Base-by-base conservation (phyloP, 2,888 invertebrate genomes). In the Harmothoe impar region DNA sequence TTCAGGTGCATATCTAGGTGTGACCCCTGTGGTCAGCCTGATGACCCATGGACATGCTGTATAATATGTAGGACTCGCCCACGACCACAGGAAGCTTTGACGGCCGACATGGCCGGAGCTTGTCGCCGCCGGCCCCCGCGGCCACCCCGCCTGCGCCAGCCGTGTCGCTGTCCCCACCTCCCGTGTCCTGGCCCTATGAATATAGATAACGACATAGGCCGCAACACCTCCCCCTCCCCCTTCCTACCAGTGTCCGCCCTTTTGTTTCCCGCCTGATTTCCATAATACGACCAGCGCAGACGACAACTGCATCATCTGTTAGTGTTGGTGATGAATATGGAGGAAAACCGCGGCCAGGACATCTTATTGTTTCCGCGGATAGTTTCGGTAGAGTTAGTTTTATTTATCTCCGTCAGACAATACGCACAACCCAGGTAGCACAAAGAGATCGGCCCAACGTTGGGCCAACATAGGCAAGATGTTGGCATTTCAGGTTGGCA, bases 51-150 rank as follows among this genome's bases (percentile, higher is more conserved):
- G 3, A 62, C 62, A 62, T n/a, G 62, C n/a, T 62, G 62, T 62
- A 62, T 62, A 43, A 62, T 62, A 62, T 62, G 62, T 62, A 62
- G 3, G 62, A 62, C 62, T 20, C 62, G 23, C 23, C 20, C 62
- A 62, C 62, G 62, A 62, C 62, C 62, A 62, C 62, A 62, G 62
- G 62, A 62, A 62, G 62, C 62, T n/a, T 62, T 62, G 62, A 62
- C 62, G 62, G 20, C 62, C 62, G 62, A 62, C 62, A 62, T 62
- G 62, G 62, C 23, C 62, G 23, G 62, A n/a, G 62, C 62, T 62
- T 62, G 62, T 62, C n/a, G 62, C 62, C 23, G 62, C 7, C 62
- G 62, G 62, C 62, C 62, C 62, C 62, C 62, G 62, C 62, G 62
- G 62, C 62, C 62, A 62, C 62, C 62, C 62, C 62, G 62, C 62